These are phyloP conservation scores for Synanthedon formicaeformis DNA, from an alignment of 2,888 invertebrate genomes.

Conservation along the genomic window DNA sequence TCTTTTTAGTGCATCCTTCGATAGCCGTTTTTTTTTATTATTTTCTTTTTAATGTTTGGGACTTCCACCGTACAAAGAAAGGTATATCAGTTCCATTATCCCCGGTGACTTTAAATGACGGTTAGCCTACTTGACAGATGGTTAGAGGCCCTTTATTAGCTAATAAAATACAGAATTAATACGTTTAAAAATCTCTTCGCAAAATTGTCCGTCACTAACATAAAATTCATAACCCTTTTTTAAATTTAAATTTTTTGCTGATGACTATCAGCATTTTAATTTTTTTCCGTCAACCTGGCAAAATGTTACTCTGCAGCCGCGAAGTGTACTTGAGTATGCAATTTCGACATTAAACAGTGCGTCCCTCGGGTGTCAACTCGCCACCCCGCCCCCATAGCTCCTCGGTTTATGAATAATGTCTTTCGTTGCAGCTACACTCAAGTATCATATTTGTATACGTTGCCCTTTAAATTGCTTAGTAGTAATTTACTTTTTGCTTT, in stretches of 20 bases:
- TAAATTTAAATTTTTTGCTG: not conserved
- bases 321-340: slow-evolving; percentile 42
- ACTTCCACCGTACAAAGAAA: too few species aligned
- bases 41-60: too few species aligned
- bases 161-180: too few species aligned
- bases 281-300: not conserved
- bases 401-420: slow-evolving; percentile 50
- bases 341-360: slow-evolving; percentile 49
- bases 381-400: slow-evolving; percentile 23
- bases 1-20: too few species aligned
- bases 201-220: too few species aligned
- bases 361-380: slow-evolving; percentile 38
- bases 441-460: not conserved
- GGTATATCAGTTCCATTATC: too few species aligned
- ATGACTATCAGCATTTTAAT: not conserved
- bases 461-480: not conserved
- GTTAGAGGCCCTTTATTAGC: too few species aligned
- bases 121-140: too few species aligned
- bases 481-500: not conserved
- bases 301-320: not conserved
- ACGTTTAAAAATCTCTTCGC: too few species aligned
- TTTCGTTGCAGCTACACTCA: slow-evolving; percentile 23
- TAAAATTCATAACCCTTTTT: not conserved
- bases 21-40: too few species aligned
- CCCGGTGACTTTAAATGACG: too few species aligned